Percentiles rank a stretch among this genome's conserved stretches.
Evolutionary conservation across 2,888 invertebrate genomes (phyloP).

Genomic region (Hanleya hanleyi): DNA sequence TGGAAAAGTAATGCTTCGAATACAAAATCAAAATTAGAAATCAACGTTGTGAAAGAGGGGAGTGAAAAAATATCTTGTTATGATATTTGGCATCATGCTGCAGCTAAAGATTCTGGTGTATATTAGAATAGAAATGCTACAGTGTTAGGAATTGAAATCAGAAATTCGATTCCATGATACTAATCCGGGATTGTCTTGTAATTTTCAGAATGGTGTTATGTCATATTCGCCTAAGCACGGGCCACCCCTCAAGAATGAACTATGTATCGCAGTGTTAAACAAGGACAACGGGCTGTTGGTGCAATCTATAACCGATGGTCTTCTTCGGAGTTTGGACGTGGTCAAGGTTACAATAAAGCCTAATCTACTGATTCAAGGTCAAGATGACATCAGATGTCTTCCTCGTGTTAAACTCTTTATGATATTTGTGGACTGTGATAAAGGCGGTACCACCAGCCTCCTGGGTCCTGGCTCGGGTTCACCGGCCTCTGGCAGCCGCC

Average conservation of each 20-base stretch:
- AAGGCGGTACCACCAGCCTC: constrained; percentile 21
- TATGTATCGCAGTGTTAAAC: constrained; percentile 54
- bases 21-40: too few relatives aligned
- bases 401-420: constrained; percentile 58
- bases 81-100: too few relatives aligned
- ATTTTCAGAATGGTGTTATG: constrained; percentile 46
- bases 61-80: too few relatives aligned
- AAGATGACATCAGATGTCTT: constrained; percentile 51
- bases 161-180: too few relatives aligned
- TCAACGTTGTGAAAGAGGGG: too few relatives aligned
- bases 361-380: constrained; percentile 49
- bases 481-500: neutral
- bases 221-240: constrained; percentile 55
- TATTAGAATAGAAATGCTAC: too few relatives aligned
- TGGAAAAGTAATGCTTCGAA: too few relatives aligned
- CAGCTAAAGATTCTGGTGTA: too few relatives aligned
- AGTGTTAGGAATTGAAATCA: too few relatives aligned
- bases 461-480: neutral
- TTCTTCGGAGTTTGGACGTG: constrained; percentile 54
- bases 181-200: neutral
- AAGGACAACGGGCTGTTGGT: constrained; percentile 48
- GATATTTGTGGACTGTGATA: constrained; percentile 54
- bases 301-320: constrained; percentile 47
- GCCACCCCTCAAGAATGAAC: constrained; percentile 48
- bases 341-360: constrained; percentile 52